Evolutionary conservation across 2,797 vertebrate genomes (phyloP).

Genomic region (Cyclopterus lumpus): DNA sequence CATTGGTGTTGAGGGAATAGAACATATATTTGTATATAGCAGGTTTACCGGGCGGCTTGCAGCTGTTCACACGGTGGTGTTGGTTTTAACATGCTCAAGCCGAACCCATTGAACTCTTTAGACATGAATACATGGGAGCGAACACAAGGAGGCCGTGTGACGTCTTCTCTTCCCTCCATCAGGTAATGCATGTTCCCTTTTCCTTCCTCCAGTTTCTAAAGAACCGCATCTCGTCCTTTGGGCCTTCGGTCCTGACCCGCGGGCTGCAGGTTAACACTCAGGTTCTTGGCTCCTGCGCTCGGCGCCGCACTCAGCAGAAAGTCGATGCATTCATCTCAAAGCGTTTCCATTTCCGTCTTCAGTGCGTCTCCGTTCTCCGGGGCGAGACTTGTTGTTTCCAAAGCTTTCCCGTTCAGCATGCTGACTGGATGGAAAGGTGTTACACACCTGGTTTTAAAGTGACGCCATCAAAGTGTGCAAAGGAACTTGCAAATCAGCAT

Average conservation of each 20-base stretch:
- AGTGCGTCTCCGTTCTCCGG: slow-evolving; percentile 4
- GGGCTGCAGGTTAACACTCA: too few relatives aligned
- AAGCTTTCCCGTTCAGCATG: slow-evolving; percentile 27
- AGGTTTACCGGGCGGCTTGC: too few relatives aligned
- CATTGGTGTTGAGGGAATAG: neutral
- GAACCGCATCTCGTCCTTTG: too few relatives aligned
- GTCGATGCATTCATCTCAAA: slow-evolving; percentile 12
- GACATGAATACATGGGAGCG: neutral
- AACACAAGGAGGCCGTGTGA: too few relatives aligned
- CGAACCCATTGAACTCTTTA: neutral
- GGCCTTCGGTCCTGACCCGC: too few relatives aligned
- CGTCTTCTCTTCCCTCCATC: too few relatives aligned
- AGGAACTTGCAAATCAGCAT: slow-evolving; percentile 10
- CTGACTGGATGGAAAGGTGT: slow-evolving; percentile 41
- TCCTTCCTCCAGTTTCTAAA: neutral
- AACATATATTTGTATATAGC: too few relatives aligned
- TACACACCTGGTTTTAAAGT: slow-evolving; percentile 23
- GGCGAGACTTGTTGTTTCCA: slow-evolving; percentile 16
- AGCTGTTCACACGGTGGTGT: too few relatives aligned
- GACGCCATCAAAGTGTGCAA: neutral
- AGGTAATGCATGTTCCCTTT: slow-evolving; percentile 48
- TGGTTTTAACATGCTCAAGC: too few relatives aligned
- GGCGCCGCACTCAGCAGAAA: slow-evolving; percentile 19
- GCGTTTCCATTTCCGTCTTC: slow-evolving; percentile 18
- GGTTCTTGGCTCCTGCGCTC: neutral